phyloP scores from a whole-genome alignment of 2,113 vertebrate species.

The Trinectes maculatus region DNA sequence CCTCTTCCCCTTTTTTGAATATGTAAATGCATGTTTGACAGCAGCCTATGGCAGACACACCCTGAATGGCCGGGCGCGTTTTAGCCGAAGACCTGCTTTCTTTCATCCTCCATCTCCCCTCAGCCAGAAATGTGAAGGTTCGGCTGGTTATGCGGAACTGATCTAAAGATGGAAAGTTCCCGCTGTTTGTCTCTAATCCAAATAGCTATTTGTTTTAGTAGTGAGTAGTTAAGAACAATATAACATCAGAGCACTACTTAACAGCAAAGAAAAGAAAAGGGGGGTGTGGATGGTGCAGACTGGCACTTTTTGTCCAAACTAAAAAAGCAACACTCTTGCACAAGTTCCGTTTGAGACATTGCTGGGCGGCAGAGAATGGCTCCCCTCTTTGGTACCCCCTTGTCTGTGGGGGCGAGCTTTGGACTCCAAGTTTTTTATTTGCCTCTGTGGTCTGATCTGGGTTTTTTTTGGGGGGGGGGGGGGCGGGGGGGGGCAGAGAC shows the following conservation, averaged over 20 bases:
- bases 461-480: constrained; percentile 60
- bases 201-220: constrained; percentile 57
- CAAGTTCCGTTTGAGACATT: constrained; percentile 34
- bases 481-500: constrained; percentile 19
- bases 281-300: constrained; percentile 32
- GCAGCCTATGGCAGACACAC: constrained; percentile 49
- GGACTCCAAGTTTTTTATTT: constrained; percentile 72
- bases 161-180: constrained; percentile 64
- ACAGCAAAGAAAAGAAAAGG: constrained; percentile 6
- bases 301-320: constrained; percentile 44
- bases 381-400: constrained; percentile 69
- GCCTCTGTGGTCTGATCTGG: constrained; percentile 77
- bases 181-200: constrained; percentile 44
- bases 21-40: constrained; percentile 69
- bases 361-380: constrained; percentile 32
- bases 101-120: constrained; percentile 50
- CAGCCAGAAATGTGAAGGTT: constrained; percentile 59
- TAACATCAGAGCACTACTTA: constrained; percentile 46
- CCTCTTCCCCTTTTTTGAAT: constrained; percentile 67
- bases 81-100: constrained; percentile 40
- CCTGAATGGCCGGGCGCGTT: constrained; percentile 52
- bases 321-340: constrained; percentile 41
- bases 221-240: constrained; percentile 41
- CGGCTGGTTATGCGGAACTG: constrained; percentile 62
- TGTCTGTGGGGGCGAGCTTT: constrained; percentile 59